phyloP scores from a whole-genome alignment of 2,888 invertebrate species.

The Flabesymbios commensalis region DNA sequence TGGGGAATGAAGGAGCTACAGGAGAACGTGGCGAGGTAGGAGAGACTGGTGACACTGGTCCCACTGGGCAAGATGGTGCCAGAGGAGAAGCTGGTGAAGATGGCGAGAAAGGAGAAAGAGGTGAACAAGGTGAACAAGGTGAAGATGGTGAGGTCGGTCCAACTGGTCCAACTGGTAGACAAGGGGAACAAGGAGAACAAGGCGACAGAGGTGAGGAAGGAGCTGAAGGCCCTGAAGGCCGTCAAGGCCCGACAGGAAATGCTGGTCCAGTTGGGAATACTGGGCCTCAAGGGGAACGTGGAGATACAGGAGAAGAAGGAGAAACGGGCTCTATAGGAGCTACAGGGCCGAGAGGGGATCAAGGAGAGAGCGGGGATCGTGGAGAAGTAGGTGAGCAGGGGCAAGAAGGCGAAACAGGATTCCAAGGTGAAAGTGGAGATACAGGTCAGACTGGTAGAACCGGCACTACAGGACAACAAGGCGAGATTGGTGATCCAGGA shows the following conservation, averaged over 20 bases:
- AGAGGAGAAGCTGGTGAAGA: conserved; percentile 9
- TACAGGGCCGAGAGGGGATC: too few species aligned
- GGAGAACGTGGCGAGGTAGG: conserved; percentile 1
- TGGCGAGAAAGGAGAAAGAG: not conserved
- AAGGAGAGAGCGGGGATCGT: too few species aligned
- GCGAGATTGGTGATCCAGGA: too few species aligned
- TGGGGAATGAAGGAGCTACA: not conserved
- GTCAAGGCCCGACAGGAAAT: conserved; percentile 21
- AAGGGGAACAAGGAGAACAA: not conserved
- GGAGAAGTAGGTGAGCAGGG: too few species aligned
- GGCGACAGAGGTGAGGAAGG: conserved; percentile 1
- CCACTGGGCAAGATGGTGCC: not conserved
- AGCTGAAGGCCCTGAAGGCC: conserved; percentile 16
- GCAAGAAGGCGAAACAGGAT: too few species aligned
- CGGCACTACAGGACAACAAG: too few species aligned
- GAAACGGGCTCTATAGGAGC: conserved; percentile 31
- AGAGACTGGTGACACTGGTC: not conserved
- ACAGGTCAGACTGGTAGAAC: too few species aligned
- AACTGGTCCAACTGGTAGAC: not conserved
- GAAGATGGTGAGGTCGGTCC: not conserved
- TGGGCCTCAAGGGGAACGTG: too few species aligned
- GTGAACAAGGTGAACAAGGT: too few species aligned
- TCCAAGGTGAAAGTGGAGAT: too few species aligned
- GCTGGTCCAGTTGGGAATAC: conserved; percentile 12
- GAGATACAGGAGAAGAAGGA: conserved; percentile 33